Conservation (phyloP, 1,140 invertebrate genomes). For the Paracyclopina nana region DNA sequence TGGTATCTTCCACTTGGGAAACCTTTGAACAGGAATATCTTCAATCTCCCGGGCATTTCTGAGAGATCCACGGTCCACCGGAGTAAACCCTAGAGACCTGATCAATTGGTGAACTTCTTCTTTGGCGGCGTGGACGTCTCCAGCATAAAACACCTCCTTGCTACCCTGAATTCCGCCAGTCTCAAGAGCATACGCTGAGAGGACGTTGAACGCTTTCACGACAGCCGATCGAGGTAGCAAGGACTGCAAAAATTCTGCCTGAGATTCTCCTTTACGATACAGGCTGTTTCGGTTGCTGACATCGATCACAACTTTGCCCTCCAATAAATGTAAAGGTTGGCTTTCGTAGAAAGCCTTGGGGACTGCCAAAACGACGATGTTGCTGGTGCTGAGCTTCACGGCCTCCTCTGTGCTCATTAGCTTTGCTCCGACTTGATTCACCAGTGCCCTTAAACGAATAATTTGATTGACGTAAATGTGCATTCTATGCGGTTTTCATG, state of each 20-base stretch:
- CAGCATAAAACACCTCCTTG: slow-evolving; percentile 21
- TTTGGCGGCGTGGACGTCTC: slow-evolving; percentile 19
- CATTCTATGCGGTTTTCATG: too few relatives aligned
- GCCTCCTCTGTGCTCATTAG: slow-evolving; percentile 19
- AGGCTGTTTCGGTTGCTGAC: slow-evolving; percentile 21
- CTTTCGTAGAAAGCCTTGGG: slow-evolving; percentile 20
- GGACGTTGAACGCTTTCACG: slow-evolving; percentile 22
- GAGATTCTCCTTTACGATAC: slow-evolving; percentile 16
- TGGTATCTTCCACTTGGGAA: slow-evolving; percentile 20
- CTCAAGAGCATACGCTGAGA: slow-evolving; percentile 22
- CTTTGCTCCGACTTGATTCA: slow-evolving; percentile 20
- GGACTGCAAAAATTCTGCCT: slow-evolving; percentile 21
- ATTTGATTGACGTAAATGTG: too few relatives aligned
- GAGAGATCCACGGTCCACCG: slow-evolving; percentile 21
- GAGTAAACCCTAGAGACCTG: slow-evolving; percentile 19
- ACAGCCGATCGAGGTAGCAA: slow-evolving; percentile 19
- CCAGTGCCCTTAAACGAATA: slow-evolving; percentile 19
- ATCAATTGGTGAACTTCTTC: slow-evolving; percentile 17
- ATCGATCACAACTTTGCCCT: slow-evolving; percentile 20
- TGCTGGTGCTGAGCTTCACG: slow-evolving; percentile 10
- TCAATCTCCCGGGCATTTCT: slow-evolving; percentile 20
- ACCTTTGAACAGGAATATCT: slow-evolving; percentile 20
- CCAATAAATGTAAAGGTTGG: slow-evolving; percentile 19
- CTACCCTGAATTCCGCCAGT: slow-evolving; percentile 22
- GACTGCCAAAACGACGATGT: slow-evolving; percentile 20